Base-by-base conservation (phyloP, 2,888 invertebrate species). In the Biston betularia region DNA sequence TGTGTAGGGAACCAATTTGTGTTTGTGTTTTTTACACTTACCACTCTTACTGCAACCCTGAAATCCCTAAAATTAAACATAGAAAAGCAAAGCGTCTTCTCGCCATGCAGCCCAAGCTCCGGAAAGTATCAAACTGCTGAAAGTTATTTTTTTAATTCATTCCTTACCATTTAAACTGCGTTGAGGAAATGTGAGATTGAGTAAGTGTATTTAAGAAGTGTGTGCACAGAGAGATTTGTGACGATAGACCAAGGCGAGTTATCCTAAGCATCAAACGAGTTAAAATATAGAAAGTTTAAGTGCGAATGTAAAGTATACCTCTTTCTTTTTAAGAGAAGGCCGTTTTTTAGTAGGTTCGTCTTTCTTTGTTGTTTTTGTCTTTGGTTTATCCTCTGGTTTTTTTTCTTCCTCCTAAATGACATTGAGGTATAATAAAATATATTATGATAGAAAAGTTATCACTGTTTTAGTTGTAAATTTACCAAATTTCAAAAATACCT, bases 311-410 rank as follows among this genome's bases (percentile, higher is more conserved):
- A 70, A 62, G 70, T 78, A 69, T 89, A 93, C 93, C 93, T 93
- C 90, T 84, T 90, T 89, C 73, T 92, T 87, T 90, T 92, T 93
- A 50, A 90, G 79, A 71, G 92, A 92, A 49, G 89, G 82, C 62
- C 93, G 89, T 79, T 93, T 92, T 87, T 93, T 92, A 79, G 85
- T 76, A 12, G 88, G 82, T 65, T 91, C 90, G 66, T 90, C 89
- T 81, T 90, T 88, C 78, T 91, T 92, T 65, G 79, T 74, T 56
- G 88, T 79, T 80, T 89, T 94, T 75, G 86, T 75, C 74, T 93
- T 94, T 72, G 89, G 83, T 81, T 93, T 91, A 42, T 93, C 94
- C 67, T 94, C 94, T 45, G 92, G 85, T 73, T 88, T 89, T 81
- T 85, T 83, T 62, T 92, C 92, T 68, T 93, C 92, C 71, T 90